phyloP scores from a whole-genome alignment of 1,140 invertebrate genomes.

The Calosoma granatense region DNA sequence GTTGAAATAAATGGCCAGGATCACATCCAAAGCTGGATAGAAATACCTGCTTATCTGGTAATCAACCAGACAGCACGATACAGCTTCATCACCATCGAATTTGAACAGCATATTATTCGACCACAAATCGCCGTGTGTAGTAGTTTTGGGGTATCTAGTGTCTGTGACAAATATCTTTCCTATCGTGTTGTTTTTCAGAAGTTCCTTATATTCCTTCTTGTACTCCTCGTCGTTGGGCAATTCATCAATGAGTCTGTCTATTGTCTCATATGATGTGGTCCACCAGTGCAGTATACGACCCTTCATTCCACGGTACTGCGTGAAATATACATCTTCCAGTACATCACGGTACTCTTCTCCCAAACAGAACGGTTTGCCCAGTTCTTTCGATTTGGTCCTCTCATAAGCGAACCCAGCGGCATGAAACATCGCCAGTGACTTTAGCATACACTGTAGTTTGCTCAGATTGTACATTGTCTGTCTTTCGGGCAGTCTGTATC shows the following conservation, averaged over 20 bases:
- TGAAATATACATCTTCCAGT: background rate
- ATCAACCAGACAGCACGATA: background rate
- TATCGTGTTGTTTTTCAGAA: background rate
- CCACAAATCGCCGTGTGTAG: background rate
- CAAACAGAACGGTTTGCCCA: background rate
- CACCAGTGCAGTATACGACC: background rate
- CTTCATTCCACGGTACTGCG: background rate
- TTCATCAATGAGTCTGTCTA: background rate
- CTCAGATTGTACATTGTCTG: background rate
- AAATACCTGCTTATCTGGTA: background rate
- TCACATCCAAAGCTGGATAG: background rate
- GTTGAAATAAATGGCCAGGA: background rate
- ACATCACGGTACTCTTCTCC: background rate
- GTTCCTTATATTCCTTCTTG: background rate
- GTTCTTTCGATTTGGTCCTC: background rate
- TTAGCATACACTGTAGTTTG: background rate
- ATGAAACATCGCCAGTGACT: background rate
- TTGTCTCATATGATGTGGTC: background rate
- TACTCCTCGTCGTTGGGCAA: background rate
- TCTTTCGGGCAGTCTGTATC: background rate
- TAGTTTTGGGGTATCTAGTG: background rate
- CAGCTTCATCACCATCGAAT: background rate
- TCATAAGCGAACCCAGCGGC: background rate
- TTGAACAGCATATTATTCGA: slow-evolving; percentile 6
- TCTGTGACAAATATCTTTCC: background rate